Evolutionary conservation across 2,797 vertebrate genomes (phyloP).

Genomic region (Crenuchus spilurus): DNA sequence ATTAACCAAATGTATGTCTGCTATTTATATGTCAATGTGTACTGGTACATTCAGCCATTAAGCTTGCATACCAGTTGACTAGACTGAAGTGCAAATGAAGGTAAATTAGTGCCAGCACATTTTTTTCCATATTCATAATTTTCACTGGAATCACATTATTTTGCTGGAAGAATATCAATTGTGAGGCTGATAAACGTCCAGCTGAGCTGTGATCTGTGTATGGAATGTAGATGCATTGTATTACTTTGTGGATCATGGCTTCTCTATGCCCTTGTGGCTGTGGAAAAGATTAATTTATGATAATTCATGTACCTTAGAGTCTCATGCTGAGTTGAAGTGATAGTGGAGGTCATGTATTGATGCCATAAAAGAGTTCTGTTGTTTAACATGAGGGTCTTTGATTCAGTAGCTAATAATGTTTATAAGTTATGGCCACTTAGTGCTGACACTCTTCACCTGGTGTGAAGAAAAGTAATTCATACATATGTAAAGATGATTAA

Average conservation of each 20-base stretch:
- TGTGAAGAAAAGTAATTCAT: neutral
- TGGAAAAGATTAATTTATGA: conserved; percentile 18
- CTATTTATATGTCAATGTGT: no score
- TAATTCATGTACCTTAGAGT: conserved; percentile 21
- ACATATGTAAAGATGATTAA: no score
- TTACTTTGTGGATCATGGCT: neutral
- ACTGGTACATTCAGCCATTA: no score
- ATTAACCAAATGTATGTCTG: no score
- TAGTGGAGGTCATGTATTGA: conserved; percentile 7
- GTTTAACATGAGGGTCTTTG: neutral
- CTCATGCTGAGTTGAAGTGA: conserved; percentile 6
- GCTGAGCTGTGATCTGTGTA: neutral
- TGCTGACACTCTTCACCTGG: neutral
- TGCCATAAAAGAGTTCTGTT: neutral
- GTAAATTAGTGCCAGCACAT: neutral
- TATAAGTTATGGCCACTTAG: no score
- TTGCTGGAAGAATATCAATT: neutral
- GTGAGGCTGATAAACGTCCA: neutral
- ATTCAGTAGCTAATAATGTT: neutral
- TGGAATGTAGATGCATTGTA: conserved; percentile 18
- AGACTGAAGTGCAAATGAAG: neutral
- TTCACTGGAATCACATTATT: neutral
- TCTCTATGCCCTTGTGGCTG: conserved; percentile 16
- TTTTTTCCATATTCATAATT: neutral
- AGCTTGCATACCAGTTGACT: neutral